A percentile compares a stretch with the other conserved stretches of the same genome.
These are phyloP conservation scores for Epinephelus lanceolatus DNA, from an alignment of 2,113 vertebrate genomes.

Conservation along the genomic window DNA sequence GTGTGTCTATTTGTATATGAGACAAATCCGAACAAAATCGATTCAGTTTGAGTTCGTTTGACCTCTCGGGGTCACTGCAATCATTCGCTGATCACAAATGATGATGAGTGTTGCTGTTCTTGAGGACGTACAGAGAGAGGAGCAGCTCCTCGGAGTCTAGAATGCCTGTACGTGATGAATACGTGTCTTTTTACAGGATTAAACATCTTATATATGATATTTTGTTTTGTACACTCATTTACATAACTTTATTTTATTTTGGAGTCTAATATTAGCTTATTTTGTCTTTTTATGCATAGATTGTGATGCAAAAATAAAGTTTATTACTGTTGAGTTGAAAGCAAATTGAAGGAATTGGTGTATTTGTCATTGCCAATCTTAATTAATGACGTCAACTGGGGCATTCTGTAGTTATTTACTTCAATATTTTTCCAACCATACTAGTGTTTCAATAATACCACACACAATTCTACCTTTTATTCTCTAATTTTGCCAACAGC, in stretches of 20 bases:
- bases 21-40: background rate
- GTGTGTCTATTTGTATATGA: background rate
- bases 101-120: background rate
- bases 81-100: conserved; percentile 27
- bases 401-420: too few relatives aligned
- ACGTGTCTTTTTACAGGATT: too few relatives aligned
- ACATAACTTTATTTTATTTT: too few relatives aligned
- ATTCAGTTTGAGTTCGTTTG: background rate
- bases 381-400: background rate
- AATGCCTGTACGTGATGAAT: background rate
- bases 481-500: background rate
- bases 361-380: background rate
- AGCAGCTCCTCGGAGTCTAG: background rate
- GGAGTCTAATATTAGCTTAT: too few relatives aligned
- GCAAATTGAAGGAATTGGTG: background rate
- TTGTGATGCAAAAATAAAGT: background rate
- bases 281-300: background rate
- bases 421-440: too few relatives aligned
- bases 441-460: too few relatives aligned
- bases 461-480: background rate
- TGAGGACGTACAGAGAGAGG: background rate
- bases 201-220: background rate
- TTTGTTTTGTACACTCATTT: background rate
- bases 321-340: background rate
- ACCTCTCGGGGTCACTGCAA: conserved; percentile 1